Percentiles rank a stretch among this genome's conserved stretches.
phyloP scores from a whole-genome alignment of 2,888 invertebrate species.

The Galerucella nymphaeae region DNA sequence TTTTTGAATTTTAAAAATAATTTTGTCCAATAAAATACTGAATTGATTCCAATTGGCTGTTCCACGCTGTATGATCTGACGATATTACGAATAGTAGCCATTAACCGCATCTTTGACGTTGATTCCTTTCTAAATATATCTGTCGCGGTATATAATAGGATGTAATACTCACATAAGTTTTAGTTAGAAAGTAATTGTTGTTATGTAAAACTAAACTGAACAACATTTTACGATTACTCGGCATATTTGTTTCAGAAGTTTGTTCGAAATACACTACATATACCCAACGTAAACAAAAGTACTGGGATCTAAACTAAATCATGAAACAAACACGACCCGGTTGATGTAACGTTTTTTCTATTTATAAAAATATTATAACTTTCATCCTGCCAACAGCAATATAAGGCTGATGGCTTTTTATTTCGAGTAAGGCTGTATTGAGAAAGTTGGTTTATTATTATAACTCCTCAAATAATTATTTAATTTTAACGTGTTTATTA shows the following conservation, averaged over 20 bases:
- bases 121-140: constrained; percentile 11
- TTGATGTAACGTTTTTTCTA: constrained; percentile 20
- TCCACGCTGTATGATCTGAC: too few species aligned
- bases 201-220: constrained; percentile 41
- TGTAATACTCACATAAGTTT: constrained; percentile 42
- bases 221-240: constrained; percentile 32
- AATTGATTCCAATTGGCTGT: too few species aligned
- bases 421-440: not conserved
- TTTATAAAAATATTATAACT: constrained; percentile 29
- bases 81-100: too few species aligned
- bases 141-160: not conserved
- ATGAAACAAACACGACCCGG: constrained; percentile 15
- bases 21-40: too few species aligned
- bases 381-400: constrained; percentile 7
- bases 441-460: too few species aligned
- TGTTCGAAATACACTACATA: constrained; percentile 12
- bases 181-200: constrained; percentile 42
- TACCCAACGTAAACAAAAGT: not conserved
- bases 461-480: too few species aligned
- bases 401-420: not conserved
- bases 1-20: too few species aligned
- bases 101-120: not conserved
- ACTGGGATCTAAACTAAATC: constrained; percentile 20
- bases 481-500: too few species aligned
- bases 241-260: constrained; percentile 14